Percentiles rank a stretch among this genome's conserved stretches.
phyloP scores from a whole-genome alignment of 2,888 invertebrate species.

The Drosophila mulleri region DNA sequence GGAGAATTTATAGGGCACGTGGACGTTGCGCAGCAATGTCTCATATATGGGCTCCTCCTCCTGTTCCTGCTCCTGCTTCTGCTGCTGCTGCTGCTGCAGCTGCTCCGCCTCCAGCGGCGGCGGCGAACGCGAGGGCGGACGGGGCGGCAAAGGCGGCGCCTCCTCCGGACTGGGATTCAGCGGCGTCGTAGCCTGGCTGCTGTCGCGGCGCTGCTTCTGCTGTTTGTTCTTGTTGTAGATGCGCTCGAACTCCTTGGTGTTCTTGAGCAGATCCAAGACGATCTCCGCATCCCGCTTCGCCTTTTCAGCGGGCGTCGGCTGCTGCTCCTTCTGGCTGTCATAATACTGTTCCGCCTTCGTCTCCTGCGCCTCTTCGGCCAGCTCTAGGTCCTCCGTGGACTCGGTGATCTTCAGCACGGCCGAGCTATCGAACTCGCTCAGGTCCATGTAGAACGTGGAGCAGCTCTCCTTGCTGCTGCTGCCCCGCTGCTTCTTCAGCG shows the following conservation, averaged over 20 bases:
- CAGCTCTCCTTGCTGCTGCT: slow-evolving; percentile 85
- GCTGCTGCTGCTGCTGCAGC: slow-evolving; percentile 25
- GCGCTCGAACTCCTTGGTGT: slow-evolving; percentile 93
- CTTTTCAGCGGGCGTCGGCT: slow-evolving; percentile 86
- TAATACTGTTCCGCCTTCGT: slow-evolving; percentile 37
- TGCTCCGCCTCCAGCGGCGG: slow-evolving; percentile 82
- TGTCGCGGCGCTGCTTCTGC: slow-evolving; percentile 87
- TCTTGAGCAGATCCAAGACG: slow-evolving; percentile 92
- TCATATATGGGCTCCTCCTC: slow-evolving; percentile 84
- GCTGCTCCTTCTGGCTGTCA: slow-evolving; percentile 14
- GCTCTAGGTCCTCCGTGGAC: slow-evolving; percentile 87
- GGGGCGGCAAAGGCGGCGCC: slow-evolving; percentile 77
- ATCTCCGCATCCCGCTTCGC: slow-evolving; percentile 87
- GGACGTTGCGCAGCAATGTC: slow-evolving; percentile 84
- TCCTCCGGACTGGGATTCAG: slow-evolving; percentile 52
- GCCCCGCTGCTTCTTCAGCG: slow-evolving; percentile 89
- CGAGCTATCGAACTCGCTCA: slow-evolving; percentile 86
- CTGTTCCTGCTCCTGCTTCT: slow-evolving; percentile 42
- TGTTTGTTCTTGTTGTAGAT: slow-evolving; percentile 90
- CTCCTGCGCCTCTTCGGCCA: slow-evolving; percentile 63
- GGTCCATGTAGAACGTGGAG: slow-evolving; percentile 89
- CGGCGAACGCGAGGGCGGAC: slow-evolving; percentile 83
- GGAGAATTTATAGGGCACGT: slow-evolving; percentile 85
- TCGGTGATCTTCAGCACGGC: slow-evolving; percentile 88
- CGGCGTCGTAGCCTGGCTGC: slow-evolving; percentile 55